Evolutionary conservation across 2,888 invertebrate species (phyloP).

Genomic region (Apantesis nais): DNA sequence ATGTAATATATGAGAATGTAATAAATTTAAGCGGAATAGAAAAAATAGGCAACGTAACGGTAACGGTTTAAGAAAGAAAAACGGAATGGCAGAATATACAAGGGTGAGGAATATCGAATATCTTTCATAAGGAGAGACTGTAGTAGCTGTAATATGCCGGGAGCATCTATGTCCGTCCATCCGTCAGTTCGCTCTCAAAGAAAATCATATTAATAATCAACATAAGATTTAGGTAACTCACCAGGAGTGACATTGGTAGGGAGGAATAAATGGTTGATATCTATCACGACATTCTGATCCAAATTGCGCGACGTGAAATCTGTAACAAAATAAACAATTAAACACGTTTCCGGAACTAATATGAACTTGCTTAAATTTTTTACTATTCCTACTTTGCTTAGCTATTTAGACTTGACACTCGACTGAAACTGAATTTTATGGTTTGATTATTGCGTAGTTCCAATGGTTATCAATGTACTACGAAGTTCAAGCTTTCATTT

Average conservation of each 20-base stretch:
- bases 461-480: neutral
- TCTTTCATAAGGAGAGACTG: no score
- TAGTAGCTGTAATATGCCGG: no score
- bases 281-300: constrained; percentile 72
- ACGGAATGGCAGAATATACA: no score
- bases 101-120: no score
- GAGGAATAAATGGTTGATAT: constrained; percentile 68
- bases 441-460: neutral
- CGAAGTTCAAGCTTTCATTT: neutral
- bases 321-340: constrained; percentile 52
- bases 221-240: constrained; percentile 38
- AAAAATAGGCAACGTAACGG: no score
- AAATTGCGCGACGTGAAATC: constrained; percentile 66
- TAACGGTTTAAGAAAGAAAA: no score
- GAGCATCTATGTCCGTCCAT: no score
- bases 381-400: neutral
- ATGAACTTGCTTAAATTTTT: neutral
- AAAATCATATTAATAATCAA: neutral
- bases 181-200: neutral
- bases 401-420: no score
- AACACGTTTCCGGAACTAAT: neutral
- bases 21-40: no score
- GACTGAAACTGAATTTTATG: no score
- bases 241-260: constrained; percentile 70
- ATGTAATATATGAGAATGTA: no score